Evolutionary conservation across 2,888 invertebrate genomes (phyloP).

Genomic region (Heterodera filipjevi): DNA sequence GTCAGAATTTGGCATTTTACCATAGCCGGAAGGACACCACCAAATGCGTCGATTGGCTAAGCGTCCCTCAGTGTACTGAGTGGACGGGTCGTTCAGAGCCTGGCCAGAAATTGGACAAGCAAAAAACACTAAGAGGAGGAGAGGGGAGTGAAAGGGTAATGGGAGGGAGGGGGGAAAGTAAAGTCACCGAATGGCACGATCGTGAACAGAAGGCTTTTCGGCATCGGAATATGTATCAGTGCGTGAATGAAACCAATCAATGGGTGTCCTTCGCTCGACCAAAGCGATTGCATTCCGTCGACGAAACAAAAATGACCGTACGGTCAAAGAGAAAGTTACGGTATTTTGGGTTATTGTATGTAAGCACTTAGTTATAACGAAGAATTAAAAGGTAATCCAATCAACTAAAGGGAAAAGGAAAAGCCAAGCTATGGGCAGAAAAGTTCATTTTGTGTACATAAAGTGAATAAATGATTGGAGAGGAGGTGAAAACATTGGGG

Average conservation of each 20-base stretch:
- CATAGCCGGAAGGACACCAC: conserved; percentile 66
- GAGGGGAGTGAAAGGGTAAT: neutral
- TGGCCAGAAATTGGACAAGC: conserved; percentile 39
- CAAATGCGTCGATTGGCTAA: conserved; percentile 64
- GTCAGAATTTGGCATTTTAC: conserved; percentile 40
- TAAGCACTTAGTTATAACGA: too few species aligned
- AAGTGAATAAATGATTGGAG: neutral
- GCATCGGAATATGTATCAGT: neutral
- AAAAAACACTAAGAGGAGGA: neutral
- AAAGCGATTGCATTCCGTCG: conserved; percentile 10
- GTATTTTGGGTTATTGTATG: too few species aligned
- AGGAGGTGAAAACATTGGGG: too few species aligned
- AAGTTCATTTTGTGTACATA: neutral
- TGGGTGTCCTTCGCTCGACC: neutral
- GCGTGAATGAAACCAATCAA: neutral
- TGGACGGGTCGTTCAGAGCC: conserved; percentile 63
- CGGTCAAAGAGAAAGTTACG: neutral
- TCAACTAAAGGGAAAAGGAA: neutral
- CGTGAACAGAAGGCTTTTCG: neutral
- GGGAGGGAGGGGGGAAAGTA: conserved; percentile 1
- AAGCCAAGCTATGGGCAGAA: neutral
- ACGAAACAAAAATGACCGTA: conserved; percentile 1
- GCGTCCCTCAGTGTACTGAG: conserved; percentile 65
- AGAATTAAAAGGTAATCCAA: neutral
- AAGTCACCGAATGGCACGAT: neutral